Percentiles rank a stretch among this genome's conserved stretches.
These are phyloP conservation scores for Eremophila alpestris DNA, from an alignment of 2,797 vertebrate species.

Conservation along the genomic window DNA sequence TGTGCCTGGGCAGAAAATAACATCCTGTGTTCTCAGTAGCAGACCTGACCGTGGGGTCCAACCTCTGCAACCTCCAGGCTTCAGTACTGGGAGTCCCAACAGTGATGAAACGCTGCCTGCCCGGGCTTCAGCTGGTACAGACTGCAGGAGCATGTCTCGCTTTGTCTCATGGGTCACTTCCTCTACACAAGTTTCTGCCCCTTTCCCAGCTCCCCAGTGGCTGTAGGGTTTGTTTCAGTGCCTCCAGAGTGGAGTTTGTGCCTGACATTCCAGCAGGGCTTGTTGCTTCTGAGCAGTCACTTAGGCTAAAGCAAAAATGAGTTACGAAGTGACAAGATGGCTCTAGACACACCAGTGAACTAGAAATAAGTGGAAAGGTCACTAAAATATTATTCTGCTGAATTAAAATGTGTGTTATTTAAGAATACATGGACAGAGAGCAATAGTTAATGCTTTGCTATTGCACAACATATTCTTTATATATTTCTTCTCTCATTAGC, in stretches of 20 bases:
- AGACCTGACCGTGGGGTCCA: neutral
- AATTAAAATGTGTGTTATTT: conserved; percentile 3
- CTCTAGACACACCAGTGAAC: conserved; percentile 48
- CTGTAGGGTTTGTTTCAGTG: neutral
- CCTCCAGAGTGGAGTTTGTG: neutral
- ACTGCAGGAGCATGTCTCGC: neutral
- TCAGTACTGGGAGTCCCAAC: neutral
- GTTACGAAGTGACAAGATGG: conserved; percentile 49
- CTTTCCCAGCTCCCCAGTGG: neutral
- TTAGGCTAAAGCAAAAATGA: conserved; percentile 30
- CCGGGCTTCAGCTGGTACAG: neutral
- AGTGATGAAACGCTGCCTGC: neutral
- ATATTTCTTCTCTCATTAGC: conserved; percentile 15
- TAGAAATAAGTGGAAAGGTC: conserved; percentile 52
- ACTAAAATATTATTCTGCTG: conserved; percentile 21
- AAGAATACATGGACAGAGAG: neutral
- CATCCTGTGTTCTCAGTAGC: neutral
- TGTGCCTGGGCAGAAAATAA: neutral
- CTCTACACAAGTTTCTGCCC: conserved; percentile 2
- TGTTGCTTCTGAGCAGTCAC: neutral
- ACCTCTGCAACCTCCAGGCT: neutral
- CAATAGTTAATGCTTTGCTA: neutral
- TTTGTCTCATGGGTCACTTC: conserved; percentile 45
- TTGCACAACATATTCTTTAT: neutral
- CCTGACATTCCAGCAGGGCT: conserved; percentile 4